Base-by-base conservation (phyloP, 2,797 vertebrate genomes). In the Sebastes iracundus region DNA sequence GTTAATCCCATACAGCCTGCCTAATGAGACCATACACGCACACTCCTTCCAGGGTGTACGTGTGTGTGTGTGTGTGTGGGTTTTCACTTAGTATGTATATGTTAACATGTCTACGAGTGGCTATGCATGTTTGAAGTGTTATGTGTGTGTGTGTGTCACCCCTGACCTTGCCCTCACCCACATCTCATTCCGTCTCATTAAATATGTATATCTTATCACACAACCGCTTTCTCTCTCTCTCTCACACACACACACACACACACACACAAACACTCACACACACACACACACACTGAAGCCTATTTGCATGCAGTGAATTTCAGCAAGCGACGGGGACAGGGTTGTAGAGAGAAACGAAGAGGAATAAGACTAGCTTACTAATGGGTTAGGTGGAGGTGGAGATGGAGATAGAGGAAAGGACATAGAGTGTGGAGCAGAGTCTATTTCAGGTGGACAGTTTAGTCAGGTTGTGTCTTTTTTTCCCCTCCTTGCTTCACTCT, bases 131-230 rank as follows among this genome's bases (percentile, higher is more conserved):
- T 86, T 88, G 52, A 85, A 72, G 79, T 82, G 81, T 79, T 77
- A 46, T 55, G 60, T 67, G 74, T 60, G 80, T 73, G 63, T 69
- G 74, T 77, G 77, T 77, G 63, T 89, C 90, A 92, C 88, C 91
- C 85, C 88, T 91, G 83, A 90, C 92, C 89, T 93, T 91, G 90
- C 70, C 91, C 88, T 92, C 88, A 88, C 90, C 92, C 88, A 93
- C 97, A 95, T 96, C 96, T 97, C 97, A 97, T 97, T 97, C 96
- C 94, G 95, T 96, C 97, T 99, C 98, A 99, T 99, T 99, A 99
- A 99, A 99, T 98, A 99, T 99, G 98, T 97, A 99, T 98, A 98
- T 99, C 97, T 98, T 98, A 99, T 98, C 97, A 97, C 96, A 96
- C 91, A 96, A 74, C 75, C 7, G 32, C 75, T 68, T 59, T 58